Base-by-base conservation (phyloP, 2,113 vertebrate genomes). In the Cyanoramphus novaezelandiae region DNA sequence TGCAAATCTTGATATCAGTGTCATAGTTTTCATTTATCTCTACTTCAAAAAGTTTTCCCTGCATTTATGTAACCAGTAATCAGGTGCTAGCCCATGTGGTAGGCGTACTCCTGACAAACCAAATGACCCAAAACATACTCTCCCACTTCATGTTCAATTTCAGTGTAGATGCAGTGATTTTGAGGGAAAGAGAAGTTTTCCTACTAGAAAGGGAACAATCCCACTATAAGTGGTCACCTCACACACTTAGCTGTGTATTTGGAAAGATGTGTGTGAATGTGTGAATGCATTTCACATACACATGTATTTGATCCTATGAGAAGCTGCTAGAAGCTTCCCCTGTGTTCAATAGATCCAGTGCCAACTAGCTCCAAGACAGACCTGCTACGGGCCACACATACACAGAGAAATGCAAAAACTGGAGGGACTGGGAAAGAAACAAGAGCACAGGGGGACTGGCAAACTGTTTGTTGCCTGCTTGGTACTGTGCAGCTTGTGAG, bases 271-370 rank as follows among this genome's bases (percentile, higher is more conserved):
- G 33, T 21, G 6, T n/a, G 17, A 57, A 16, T 49, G 10, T n/a
- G 27, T 53, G 6, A 20, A 13, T 19, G 10, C 18, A 44, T 72
- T 52, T 57, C 19, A 75, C 6, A 19, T 67, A 16, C 55, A 31
- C 6, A 9, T 7, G 3, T 9, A 9, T 11, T 6, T 41, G n/a
- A 19, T 41, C 49, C 21, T 65, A 44, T 79, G 28, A 65, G 55
- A 59, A 81, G 33, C 17, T 63, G 24, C 52, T 68, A 29, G 59
- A 81, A 93, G 49, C 10, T 63, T 59, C 3, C 5, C 8, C 13
- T 17, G 0, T 13, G 14, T 52, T n/a, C 1, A 4, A 44, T 4
- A 49, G 17, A 78, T 13, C 20, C 52, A 18, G 16, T 13, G 19
- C 16, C 43, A 35, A 9, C 10, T 4, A 11, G 16, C 29, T 72